Evolutionary conservation across 2,797 vertebrate species (phyloP), one percentile per base, ranked within the genome.

Genomic region (Rallus crepitans): DNA sequence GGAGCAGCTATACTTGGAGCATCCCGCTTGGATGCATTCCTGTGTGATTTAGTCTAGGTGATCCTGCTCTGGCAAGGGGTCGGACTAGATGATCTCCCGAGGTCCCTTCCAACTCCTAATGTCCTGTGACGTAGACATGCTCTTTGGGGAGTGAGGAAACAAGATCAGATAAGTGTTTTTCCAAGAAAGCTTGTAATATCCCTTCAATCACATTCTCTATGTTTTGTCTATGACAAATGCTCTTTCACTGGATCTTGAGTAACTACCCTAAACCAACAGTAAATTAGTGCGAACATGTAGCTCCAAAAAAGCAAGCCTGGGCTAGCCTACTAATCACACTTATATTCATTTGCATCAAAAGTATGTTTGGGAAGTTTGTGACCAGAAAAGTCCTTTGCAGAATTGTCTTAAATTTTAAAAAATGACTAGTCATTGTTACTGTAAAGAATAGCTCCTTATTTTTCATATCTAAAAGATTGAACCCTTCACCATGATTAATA

Each of bases 401-500:
- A 96, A 96, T 48, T 10, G 70, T 81, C 60, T 84, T 70, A 91
- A 83, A 90, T 91, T 59, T 53, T 12, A 53, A 89, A 75, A 81
- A 91, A 96, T 88, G 63, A 63, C 37, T 56, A 72, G 60, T 95
- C 91, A 96, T 94, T 95, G 83, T 96, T 97, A 91, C 78, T 69
- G 53, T 93, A 96, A 97, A 93, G 96, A 97, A 96, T 66, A 91
- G 87, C 69, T 96, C 82, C 89, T 97, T 97, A 95, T 94, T 98
- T 97, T 97, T 94, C 65, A 39, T 97, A 98, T 97, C 96, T 97
- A 80, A 96, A 97, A 98, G 97, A 97, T 60, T 93, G 92, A 96
- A 82, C 77, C 96, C 98, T 98, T 98, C 98, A 98, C 97, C 87
- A 98, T 99, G 99, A 99, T 99, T 99, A 99, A 99, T 99, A 98